Evolutionary conservation across 2,797 vertebrate species (phyloP).

Genomic region (Psittacula derbiana): DNA sequence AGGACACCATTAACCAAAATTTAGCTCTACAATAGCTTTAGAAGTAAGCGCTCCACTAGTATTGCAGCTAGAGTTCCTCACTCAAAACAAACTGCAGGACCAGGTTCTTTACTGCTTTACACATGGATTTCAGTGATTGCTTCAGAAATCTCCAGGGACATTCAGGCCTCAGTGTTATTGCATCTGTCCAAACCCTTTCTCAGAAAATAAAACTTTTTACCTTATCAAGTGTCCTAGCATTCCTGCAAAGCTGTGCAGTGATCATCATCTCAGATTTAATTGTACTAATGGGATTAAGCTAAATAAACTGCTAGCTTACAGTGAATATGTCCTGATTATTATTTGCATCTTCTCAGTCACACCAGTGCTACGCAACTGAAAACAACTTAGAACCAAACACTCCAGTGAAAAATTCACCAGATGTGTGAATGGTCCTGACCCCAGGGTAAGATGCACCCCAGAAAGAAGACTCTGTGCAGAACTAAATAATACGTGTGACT

Average conservation of each 20-base stretch:
- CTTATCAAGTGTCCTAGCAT: background rate
- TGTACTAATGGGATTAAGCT: background rate
- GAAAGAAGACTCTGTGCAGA: background rate
- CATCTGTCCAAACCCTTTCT: background rate
- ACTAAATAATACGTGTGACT: conserved; percentile 34
- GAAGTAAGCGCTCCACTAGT: background rate
- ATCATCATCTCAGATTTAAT: background rate
- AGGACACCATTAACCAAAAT: background rate
- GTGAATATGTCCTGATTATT: background rate
- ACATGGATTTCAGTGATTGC: background rate
- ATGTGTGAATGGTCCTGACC: background rate
- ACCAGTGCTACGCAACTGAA: background rate
- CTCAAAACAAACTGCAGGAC: background rate
- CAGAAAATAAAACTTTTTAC: background rate
- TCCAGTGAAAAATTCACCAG: background rate
- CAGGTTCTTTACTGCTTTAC: background rate
- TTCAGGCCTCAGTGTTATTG: background rate
- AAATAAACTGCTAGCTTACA: background rate
- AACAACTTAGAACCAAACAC: background rate
- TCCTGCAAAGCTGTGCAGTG: background rate
- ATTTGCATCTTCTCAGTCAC: background rate
- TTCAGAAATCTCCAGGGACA: background rate
- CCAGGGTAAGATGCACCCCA: background rate
- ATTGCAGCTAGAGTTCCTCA: background rate
- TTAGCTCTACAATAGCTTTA: background rate